Percentiles rank a stretch among this genome's conserved stretches.
Evolutionary conservation across 2,888 invertebrate species (phyloP).

Genomic region (Teinopalpus imperialis): DNA sequence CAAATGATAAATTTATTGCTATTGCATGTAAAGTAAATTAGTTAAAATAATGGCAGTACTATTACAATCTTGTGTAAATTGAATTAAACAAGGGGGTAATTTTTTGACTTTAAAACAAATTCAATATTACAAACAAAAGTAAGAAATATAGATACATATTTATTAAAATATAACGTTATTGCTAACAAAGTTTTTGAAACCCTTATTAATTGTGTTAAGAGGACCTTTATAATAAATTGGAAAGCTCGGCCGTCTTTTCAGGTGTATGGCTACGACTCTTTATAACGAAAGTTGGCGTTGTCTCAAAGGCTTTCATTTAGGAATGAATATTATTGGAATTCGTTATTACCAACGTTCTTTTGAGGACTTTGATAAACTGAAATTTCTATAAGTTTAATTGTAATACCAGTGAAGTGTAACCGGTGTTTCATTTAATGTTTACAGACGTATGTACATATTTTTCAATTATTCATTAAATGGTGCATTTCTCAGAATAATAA

Average conservation of each 20-base stretch:
- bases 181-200: background rate
- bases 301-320: slow-evolving; percentile 12
- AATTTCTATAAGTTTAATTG: no score
- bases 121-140: background rate
- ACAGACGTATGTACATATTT: no score
- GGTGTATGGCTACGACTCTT: slow-evolving; percentile 12
- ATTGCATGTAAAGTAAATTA: no score
- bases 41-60: no score
- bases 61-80: no score
- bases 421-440: no score
- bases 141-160: background rate
- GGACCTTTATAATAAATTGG: slow-evolving; percentile 8
- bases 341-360: slow-evolving; percentile 2
- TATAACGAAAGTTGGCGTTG: slow-evolving; percentile 13
- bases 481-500: no score
- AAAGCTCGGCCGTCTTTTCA: slow-evolving; percentile 4
- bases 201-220: slow-evolving; percentile 4
- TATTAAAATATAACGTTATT: background rate
- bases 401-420: background rate
- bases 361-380: background rate
- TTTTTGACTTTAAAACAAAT: background rate
- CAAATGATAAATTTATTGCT: no score
- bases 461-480: no score
- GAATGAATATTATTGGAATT: slow-evolving; percentile 7
- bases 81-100: no score